phyloP scores from a whole-genome alignment of 1,140 invertebrate genomes.

The Calephelis nemesis region DNA sequence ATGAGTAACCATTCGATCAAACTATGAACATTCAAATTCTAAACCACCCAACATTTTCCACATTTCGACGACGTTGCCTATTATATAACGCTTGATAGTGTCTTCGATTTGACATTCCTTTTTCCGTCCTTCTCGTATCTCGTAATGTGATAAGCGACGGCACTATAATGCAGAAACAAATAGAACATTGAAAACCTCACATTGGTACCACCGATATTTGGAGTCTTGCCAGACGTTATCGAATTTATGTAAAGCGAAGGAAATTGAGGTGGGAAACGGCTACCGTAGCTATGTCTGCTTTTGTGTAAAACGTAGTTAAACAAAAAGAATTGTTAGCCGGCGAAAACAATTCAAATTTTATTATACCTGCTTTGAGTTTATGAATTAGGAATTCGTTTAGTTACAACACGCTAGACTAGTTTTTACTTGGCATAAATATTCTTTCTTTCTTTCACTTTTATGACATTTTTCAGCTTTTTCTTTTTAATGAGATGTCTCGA shows the following conservation, averaged over 20 bases:
- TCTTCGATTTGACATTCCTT: conserved; percentile 29
- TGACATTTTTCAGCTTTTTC: conserved; percentile 16
- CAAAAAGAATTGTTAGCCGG: conserved; percentile 30
- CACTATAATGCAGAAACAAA: conserved; percentile 44
- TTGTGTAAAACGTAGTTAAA: conserved; percentile 33
- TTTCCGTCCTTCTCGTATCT: conserved; percentile 31
- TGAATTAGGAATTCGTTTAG: conserved; percentile 35
- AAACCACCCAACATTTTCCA: conserved; percentile 23
- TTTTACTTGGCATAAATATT: not conserved
- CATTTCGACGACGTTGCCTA: conserved; percentile 27
- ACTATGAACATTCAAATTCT: not conserved
- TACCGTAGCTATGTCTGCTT: conserved; percentile 44
- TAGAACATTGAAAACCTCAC: conserved; percentile 45
- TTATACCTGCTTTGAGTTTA: conserved; percentile 30
- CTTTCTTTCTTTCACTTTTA: no score
- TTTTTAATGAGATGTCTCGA: no score
- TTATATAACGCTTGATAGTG: conserved; percentile 29
- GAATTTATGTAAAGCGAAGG: conserved; percentile 62
- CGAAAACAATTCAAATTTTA: conserved; percentile 41
- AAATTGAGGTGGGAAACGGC: conserved; percentile 62
- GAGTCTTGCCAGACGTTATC: conserved; percentile 59
- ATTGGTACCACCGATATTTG: conserved; percentile 49
- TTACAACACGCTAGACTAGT: conserved; percentile 33
- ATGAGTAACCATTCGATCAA: not conserved
- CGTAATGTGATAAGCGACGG: conserved; percentile 38